Conservation (phyloP, 2,113 vertebrate species). For the Amazona guildingii region DNA sequence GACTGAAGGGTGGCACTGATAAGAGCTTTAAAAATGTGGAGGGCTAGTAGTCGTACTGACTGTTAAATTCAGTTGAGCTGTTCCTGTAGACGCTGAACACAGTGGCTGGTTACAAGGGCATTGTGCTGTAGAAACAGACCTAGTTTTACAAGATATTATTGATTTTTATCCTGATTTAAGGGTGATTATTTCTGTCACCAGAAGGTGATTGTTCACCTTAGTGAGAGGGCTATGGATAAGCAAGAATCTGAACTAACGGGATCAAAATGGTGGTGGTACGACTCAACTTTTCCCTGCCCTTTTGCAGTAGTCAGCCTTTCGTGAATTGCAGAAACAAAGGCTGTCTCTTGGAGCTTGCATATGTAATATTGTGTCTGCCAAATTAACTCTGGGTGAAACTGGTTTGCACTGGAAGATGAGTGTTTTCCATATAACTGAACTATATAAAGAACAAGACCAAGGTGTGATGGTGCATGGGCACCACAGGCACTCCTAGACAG, state of each 20-base stretch:
- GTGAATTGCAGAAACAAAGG: not conserved
- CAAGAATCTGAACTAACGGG: not conserved
- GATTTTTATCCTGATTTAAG: not conserved
- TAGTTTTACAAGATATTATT: not conserved
- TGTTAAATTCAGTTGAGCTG: not conserved
- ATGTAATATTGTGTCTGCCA: not conserved
- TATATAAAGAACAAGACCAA: not conserved
- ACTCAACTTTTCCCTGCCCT: not conserved
- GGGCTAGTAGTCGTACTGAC: fast-evolving
- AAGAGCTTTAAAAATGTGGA: not conserved
- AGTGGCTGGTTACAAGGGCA: not conserved
- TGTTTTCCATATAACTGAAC: not conserved
- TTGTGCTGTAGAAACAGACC: not conserved
- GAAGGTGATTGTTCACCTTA: not conserved
- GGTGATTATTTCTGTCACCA: not conserved
- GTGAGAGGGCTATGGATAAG: not conserved
- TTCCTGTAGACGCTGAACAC: not conserved
- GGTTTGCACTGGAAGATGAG: not conserved
- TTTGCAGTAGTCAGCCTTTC: not conserved
- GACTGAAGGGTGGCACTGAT: not conserved
- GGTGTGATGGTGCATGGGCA: fast-evolving
- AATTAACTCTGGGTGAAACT: not conserved
- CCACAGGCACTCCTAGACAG: not conserved
- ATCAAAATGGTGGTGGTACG: not conserved
- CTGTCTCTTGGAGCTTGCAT: not conserved